A percentile compares a stretch with the other conserved stretches of the same genome.
These are phyloP conservation scores for Caenorhabditis auriculariae DNA, from an alignment of 2,888 invertebrate genomes.

Conservation along the genomic window DNA sequence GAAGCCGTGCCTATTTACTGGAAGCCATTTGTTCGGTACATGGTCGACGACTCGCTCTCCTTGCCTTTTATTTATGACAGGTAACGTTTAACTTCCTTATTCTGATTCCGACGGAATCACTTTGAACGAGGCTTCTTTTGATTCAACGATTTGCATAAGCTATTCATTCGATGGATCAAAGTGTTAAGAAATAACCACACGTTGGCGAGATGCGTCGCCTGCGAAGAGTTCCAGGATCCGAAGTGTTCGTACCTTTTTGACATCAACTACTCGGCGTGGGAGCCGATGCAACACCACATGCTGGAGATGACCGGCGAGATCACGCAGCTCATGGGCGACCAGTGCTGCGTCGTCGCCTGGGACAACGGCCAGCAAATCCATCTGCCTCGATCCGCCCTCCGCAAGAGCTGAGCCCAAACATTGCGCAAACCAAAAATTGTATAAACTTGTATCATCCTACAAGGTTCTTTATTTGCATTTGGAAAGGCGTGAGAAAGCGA, in stretches of 20 bases:
- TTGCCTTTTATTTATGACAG: slow-evolving; percentile 56
- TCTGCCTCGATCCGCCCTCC: slow-evolving; percentile 45
- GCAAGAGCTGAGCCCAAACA: too few species aligned
- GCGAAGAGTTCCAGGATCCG: slow-evolving; percentile 55
- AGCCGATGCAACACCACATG: slow-evolving; percentile 56
- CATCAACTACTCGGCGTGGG: slow-evolving; percentile 53
- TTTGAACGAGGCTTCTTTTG: not conserved
- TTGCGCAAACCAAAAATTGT: too few species aligned
- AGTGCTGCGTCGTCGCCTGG: slow-evolving; percentile 54
- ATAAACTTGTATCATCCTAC: too few species aligned
- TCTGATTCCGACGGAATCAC: not conserved
- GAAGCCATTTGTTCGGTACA: slow-evolving; percentile 51
- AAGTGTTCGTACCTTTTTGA: slow-evolving; percentile 53
- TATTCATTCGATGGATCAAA: not conserved
- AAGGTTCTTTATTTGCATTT: too few species aligned
- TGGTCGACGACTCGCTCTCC: slow-evolving; percentile 50
- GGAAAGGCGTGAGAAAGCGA: too few species aligned
- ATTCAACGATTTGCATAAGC: not conserved
- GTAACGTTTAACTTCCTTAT: slow-evolving; percentile 1
- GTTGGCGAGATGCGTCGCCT: slow-evolving; percentile 53
- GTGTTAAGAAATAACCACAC: slow-evolving; percentile 47
- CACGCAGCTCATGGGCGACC: slow-evolving; percentile 47
- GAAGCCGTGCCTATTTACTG: slow-evolving; percentile 55
- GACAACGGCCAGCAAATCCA: slow-evolving; percentile 53
- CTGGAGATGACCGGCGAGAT: slow-evolving; percentile 49